Evolutionary conservation across 2,888 invertebrate genomes (phyloP).

Genomic region (Amphipoea lucens): DNA sequence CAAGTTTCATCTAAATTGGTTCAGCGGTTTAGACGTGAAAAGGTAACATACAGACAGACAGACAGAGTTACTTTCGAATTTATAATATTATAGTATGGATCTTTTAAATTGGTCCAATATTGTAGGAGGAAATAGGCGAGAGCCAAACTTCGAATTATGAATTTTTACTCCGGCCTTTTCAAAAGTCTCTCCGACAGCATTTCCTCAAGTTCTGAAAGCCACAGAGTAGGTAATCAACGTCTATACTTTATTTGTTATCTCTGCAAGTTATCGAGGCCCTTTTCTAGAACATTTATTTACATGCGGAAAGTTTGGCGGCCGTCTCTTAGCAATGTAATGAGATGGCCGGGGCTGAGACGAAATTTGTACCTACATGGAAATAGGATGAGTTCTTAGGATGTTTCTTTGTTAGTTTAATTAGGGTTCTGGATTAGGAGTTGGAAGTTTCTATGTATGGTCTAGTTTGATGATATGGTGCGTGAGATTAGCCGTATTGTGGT

Average conservation of each 20-base stretch:
- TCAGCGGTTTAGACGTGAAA: no score
- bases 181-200: no score
- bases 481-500: not conserved
- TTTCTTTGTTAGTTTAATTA: slow-evolving; percentile 37
- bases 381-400: slow-evolving; percentile 30
- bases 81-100: no score
- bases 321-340: slow-evolving; percentile 45
- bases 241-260: slow-evolving; percentile 38
- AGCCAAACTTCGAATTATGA: no score
- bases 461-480: not conserved
- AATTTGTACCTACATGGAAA: slow-evolving; percentile 34
- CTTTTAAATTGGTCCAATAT: no score
- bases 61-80: no score
- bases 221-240: slow-evolving; percentile 41
- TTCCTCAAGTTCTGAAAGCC: slow-evolving; percentile 30
- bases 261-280: slow-evolving; percentile 40
- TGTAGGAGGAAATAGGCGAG: no score
- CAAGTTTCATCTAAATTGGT: no score
- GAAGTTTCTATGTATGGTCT: not conserved
- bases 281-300: slow-evolving; percentile 55
- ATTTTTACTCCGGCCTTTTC: no score
- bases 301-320: slow-evolving; percentile 50
- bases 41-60: no score
- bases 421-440: slow-evolving; percentile 9
- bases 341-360: slow-evolving; percentile 22